Evolutionary conservation across 2,888 invertebrate genomes (phyloP).

Genomic region (Homarus gammarus): DNA sequence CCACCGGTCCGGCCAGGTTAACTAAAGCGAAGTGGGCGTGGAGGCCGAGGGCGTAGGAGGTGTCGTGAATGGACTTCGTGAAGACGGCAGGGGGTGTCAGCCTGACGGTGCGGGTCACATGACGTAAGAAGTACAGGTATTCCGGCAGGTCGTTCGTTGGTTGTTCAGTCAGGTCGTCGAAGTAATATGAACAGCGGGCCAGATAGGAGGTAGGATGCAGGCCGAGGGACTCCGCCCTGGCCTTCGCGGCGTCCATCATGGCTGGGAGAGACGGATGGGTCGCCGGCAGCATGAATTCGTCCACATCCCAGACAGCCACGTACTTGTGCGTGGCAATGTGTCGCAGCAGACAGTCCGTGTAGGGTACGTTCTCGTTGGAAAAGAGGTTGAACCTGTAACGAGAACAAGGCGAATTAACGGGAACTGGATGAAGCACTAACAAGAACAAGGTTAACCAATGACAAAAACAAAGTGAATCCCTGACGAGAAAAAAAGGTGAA

Average conservation of each 20-base stretch:
- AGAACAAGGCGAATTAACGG: too few relatives aligned
- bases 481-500: too few relatives aligned
- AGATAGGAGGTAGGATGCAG: slow-evolving; percentile 69
- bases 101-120: slow-evolving; percentile 68
- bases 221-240: slow-evolving; percentile 25
- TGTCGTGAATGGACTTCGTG: slow-evolving; percentile 74
- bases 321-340: slow-evolving; percentile 67
- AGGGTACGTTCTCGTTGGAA: slow-evolving; percentile 73
- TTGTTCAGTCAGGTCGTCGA: slow-evolving; percentile 52
- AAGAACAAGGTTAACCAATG: too few relatives aligned
- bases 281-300: slow-evolving; percentile 71
- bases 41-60: slow-evolving; percentile 60
- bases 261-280: slow-evolving; percentile 53
- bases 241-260: slow-evolving; percentile 66
- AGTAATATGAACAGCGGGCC: slow-evolving; percentile 71
- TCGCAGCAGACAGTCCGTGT: slow-evolving; percentile 74
- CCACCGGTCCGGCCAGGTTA: slow-evolving; percentile 43
- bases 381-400: slow-evolving; percentile 66
- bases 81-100: slow-evolving; percentile 51
- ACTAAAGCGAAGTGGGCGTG: slow-evolving; percentile 74
- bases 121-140: slow-evolving; percentile 62
- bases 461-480: too few relatives aligned
- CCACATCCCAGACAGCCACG: slow-evolving; percentile 74
- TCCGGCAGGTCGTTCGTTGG: slow-evolving; percentile 13
- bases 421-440: too few relatives aligned